Percentiles rank a stretch among this genome's conserved stretches.
These are phyloP conservation scores for Lepus oiostolus DNA, from an alignment of 2,797 vertebrate genomes.

Conservation along the genomic window DNA sequence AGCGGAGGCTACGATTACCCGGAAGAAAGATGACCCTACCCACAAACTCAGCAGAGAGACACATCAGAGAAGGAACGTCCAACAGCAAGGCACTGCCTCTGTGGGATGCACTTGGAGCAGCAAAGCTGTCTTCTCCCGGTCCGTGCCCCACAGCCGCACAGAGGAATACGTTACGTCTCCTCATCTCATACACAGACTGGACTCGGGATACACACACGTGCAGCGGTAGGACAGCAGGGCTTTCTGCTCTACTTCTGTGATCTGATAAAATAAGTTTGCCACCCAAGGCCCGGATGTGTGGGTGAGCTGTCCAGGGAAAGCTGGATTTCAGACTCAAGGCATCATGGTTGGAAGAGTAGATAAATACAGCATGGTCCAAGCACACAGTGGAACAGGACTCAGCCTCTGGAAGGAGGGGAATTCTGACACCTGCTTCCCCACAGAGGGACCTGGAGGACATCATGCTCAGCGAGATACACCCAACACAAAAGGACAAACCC, in stretches of 20 bases:
- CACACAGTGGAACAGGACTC: no score
- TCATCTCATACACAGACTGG: neutral
- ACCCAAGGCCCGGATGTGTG: accelerated
- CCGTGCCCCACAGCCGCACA: accelerated
- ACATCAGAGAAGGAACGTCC: neutral
- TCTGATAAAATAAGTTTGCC: neutral
- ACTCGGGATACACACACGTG: no score
- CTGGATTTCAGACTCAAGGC: neutral
- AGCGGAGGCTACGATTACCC: neutral
- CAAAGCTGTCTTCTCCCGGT: no score
- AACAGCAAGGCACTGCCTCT: neutral
- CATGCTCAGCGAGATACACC: neutral
- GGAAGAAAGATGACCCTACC: neutral
- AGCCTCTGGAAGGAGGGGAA: no score
- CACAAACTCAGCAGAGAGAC: neutral
- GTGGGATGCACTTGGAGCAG: neutral
- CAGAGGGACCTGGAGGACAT: neutral
- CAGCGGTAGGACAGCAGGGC: no score
- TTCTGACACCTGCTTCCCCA: no score
- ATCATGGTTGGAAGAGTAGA: neutral
- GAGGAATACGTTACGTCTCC: neutral
- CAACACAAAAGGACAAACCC: no score
- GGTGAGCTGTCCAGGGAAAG: neutral
- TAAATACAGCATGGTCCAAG: neutral
- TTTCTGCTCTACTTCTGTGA: accelerated